These are phyloP conservation scores for Kryptolebias ocellatus DNA, from an alignment of 2,797 vertebrate species.

Conservation along the genomic window DNA sequence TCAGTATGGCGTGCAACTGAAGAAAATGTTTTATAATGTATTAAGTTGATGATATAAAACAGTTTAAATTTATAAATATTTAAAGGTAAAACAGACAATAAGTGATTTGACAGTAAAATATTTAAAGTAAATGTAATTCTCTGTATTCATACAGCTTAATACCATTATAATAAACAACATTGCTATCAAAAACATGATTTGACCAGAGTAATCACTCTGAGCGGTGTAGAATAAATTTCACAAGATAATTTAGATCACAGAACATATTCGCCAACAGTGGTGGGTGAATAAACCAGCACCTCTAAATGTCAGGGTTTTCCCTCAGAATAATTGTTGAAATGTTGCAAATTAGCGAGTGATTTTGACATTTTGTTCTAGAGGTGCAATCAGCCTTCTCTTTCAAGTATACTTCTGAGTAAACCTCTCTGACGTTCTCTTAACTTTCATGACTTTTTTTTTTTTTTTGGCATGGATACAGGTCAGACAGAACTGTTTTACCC, in stretches of 20 bases:
- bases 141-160: neutral
- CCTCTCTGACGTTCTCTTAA: constrained; percentile 35
- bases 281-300: constrained; percentile 43
- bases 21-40: too few relatives aligned
- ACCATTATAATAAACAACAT: neutral
- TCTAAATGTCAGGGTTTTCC: constrained; percentile 58
- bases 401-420: constrained; percentile 14
- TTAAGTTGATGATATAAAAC: too few relatives aligned
- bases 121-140: too few relatives aligned
- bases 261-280: constrained; percentile 21
- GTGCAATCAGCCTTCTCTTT: constrained; percentile 9
- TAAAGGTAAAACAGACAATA: too few relatives aligned
- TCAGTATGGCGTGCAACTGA: too few relatives aligned
- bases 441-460: constrained; percentile 51
- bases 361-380: constrained; percentile 52
- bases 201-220: neutral
- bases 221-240: neutral
- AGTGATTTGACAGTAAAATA: too few relatives aligned
- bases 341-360: constrained; percentile 46
- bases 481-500: constrained; percentile 59
- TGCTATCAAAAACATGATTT: neutral
- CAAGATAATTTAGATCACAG: constrained; percentile 5
- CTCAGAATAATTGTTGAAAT: constrained; percentile 53
- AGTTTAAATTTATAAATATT: too few relatives aligned
- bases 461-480: constrained; percentile 45